Base-by-base conservation (phyloP, 2,113 vertebrate genomes). In the Peucedramus taeniatus region DNA sequence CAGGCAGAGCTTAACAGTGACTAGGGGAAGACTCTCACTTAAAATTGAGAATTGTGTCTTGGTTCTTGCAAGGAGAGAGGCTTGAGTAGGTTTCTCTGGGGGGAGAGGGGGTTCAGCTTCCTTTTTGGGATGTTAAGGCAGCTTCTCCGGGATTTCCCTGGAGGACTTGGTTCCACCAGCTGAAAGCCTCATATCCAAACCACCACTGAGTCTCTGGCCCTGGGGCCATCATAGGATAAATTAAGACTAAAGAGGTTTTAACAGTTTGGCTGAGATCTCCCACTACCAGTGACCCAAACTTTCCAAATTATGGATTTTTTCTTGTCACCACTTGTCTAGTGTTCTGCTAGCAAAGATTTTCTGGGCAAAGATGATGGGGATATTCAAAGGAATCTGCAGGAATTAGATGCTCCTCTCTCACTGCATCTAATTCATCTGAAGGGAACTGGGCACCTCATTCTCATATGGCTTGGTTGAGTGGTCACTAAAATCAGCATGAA, bases 91-190 rank as follows among this genome's bases (percentile, higher is more conserved):
- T 83, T 83, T 70, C 22, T 35, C 42, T 30, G 59, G 7, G 39
- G 49, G 53, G 9, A 56, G 33, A 50, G 21, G 30, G 81, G 42
- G 9, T 89, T 90, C 39, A 39, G 50, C 56, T 93, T 88, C 90
- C 24, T 74, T 94, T 94, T 81, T 56, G 90, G 94, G 85, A 81
- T 96, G 95, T 95, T 96, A 96, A 97, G 95, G 94, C 95, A 94
- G 83, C 35, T 96, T n/a, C 93, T 94, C 87, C 20, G 0, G 78
- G 84, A 31, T 69, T 91, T 87, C 16, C 75, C 71, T 57, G 89
- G 86, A 95, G 94, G 70, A 93, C 89, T 94, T 92, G 77, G 57
- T 80, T 95, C 47, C 44, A 57, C 59, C 31, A 74, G 63, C 83
- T 91, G 91, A 80, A 94, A 95, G 79, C 84, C 90, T 91, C 11